These are phyloP conservation scores for Ceyx margarethae DNA, from an alignment of 2,113 vertebrate species.

Conservation along the genomic window DNA sequence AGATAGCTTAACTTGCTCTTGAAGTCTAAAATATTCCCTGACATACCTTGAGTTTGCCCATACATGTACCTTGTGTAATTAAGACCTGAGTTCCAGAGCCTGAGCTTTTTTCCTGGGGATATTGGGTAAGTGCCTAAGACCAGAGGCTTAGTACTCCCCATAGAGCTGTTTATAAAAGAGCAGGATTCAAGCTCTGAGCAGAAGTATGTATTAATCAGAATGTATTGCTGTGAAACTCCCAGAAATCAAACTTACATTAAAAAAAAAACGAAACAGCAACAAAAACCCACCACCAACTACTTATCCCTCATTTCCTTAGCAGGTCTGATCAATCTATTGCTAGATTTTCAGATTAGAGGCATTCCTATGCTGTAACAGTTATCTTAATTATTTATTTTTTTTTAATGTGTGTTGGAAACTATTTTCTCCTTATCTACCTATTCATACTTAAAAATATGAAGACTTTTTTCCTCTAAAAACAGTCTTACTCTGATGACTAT, in stretches of 20 bases:
- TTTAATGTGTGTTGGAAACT: not conserved
- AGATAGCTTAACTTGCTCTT: not conserved
- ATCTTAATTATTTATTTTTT: too few species aligned
- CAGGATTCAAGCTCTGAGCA: not conserved
- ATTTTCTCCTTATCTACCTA: not conserved
- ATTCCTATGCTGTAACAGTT: too few species aligned
- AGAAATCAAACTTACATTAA: not conserved
- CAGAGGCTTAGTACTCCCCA: not conserved
- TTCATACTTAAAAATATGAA: not conserved
- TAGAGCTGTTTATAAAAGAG: not conserved
- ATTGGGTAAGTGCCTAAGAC: not conserved
- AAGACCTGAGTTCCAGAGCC: not conserved
- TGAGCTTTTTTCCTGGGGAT: conserved; percentile 8
- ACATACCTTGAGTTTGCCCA: not conserved
- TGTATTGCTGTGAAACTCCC: not conserved
- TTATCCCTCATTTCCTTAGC: too few species aligned
- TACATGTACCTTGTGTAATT: conserved; percentile 11
- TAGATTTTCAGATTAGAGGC: too few species aligned
- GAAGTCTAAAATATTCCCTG: conserved; percentile 40
- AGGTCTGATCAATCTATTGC: too few species aligned
- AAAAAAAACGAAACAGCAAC: not conserved
- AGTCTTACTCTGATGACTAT: not conserved
- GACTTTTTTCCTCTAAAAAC: not conserved
- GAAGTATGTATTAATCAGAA: not conserved
- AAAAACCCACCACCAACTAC: too few species aligned